Percentiles rank a stretch among this genome's conserved stretches.
Evolutionary conservation across 2,113 vertebrate genomes (phyloP).

Genomic region (Malurus alboscapulatus): DNA sequence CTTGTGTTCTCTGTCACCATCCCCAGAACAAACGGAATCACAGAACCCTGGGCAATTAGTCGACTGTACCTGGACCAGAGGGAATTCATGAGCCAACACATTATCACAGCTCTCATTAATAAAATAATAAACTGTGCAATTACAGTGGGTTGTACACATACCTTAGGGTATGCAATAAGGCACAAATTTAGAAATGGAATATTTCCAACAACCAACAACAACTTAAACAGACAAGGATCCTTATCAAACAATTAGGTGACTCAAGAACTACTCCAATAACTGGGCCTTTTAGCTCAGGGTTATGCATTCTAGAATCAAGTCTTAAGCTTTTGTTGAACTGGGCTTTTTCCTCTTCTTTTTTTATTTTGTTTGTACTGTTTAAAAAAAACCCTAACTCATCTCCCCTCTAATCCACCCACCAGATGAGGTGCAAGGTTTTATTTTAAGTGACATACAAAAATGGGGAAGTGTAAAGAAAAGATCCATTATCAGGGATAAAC

Average conservation of each 20-base stretch:
- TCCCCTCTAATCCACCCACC: not conserved
- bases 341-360: not conserved
- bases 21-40: not conserved
- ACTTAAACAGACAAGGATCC: constrained; percentile 51
- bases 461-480: not conserved
- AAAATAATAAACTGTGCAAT: constrained; percentile 56
- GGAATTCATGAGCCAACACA: constrained; percentile 37
- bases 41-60: not conserved
- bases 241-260: constrained; percentile 65
- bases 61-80: not conserved
- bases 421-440: not conserved
- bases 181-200: constrained; percentile 52
- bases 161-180: constrained; percentile 55
- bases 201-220: constrained; percentile 51
- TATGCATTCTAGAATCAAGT: constrained; percentile 34
- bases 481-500: not conserved
- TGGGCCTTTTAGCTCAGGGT: constrained; percentile 58
- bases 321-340: not conserved
- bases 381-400: not conserved
- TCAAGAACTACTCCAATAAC: constrained; percentile 39
- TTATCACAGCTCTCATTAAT: constrained; percentile 53
- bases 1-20: not conserved
- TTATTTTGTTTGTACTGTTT: not conserved
- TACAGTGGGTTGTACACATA: constrained; percentile 39
- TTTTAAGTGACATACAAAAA: not conserved